These are phyloP conservation scores for Xiphophorus birchmanni DNA, from an alignment of 2,797 vertebrate genomes.

Conservation along the genomic window DNA sequence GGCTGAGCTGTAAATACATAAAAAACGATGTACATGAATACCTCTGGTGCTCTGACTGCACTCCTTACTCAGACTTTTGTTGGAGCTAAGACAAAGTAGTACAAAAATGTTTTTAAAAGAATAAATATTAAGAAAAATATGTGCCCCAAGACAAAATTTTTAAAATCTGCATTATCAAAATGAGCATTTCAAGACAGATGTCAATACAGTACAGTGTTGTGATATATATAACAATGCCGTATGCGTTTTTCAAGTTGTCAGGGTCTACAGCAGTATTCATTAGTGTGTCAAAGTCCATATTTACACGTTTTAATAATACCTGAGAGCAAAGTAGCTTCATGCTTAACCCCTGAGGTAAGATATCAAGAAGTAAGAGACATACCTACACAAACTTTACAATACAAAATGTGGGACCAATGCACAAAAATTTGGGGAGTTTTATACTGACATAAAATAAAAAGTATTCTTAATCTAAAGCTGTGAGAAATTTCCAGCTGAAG, in stretches of 20 bases:
- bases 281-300: constrained; percentile 2
- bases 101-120: background rate
- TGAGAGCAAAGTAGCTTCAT: constrained; percentile 3
- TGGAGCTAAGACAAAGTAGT: background rate
- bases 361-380: background rate
- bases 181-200: background rate
- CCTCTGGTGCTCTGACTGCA: background rate
- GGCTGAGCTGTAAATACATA: background rate
- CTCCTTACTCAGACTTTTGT: background rate
- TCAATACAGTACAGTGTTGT: background rate
- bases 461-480: background rate
- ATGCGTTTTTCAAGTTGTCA: background rate
- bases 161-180: constrained; percentile 8
- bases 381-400: background rate
- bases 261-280: background rate
- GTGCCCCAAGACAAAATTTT: background rate
- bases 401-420: background rate
- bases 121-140: background rate
- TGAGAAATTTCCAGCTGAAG: background rate
- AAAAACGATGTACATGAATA: background rate
- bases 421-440: background rate
- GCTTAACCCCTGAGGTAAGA: background rate
- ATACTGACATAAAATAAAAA: background rate
- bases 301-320: background rate
- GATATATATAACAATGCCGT: background rate